A percentile compares a stretch with the other conserved stretches of the same genome.
Conservation (phyloP, 2,888 invertebrate genomes). For the Serripes groenlandicus region DNA sequence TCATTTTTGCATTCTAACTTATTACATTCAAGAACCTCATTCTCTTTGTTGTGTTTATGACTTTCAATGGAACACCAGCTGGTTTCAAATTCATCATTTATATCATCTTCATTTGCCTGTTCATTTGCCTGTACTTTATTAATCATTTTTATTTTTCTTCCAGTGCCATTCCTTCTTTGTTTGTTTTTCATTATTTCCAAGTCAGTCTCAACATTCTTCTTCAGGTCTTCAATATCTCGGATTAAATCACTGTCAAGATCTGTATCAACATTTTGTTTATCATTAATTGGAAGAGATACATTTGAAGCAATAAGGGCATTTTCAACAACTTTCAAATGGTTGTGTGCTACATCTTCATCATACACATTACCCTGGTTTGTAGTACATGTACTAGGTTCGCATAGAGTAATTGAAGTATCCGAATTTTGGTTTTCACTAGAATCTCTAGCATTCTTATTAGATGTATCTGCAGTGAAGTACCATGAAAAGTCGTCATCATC, state of each 20-base stretch:
- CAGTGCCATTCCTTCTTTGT: background rate
- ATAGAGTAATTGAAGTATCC: no score
- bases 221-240: background rate
- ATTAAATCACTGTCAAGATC: conserved; percentile 3
- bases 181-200: background rate
- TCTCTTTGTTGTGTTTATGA: background rate
- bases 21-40: background rate
- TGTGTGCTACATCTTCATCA: background rate
- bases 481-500: conserved; percentile 14
- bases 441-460: no score
- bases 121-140: background rate
- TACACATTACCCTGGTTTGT: background rate
- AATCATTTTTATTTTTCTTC: background rate
- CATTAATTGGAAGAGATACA: background rate
- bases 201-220: conserved; percentile 9
- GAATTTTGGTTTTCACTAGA: no score
- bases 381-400: no score
- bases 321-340: background rate
- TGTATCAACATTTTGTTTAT: background rate
- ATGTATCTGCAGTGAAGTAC: background rate
- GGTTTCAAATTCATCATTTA: conserved; percentile 2
- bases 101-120: background rate
- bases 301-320: background rate
- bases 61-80: background rate
- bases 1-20: background rate